Evolutionary conservation across 1,140 invertebrate genomes (phyloP), one percentile per base, ranked within the genome.

Genomic region (Pristionchus pacificus): DNA sequence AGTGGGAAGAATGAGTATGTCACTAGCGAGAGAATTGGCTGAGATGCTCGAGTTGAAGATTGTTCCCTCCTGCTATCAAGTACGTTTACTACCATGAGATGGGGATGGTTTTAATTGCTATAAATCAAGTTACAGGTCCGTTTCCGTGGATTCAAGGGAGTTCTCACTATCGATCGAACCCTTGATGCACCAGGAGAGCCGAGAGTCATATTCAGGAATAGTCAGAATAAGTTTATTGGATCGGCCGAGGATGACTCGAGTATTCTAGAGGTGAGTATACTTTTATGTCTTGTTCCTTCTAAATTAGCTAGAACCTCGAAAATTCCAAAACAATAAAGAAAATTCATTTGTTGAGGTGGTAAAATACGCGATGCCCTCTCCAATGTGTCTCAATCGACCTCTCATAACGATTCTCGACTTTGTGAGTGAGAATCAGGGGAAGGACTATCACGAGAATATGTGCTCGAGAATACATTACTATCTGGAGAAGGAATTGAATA

Each of bases 361-460:
- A 1, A 85, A 85, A 69, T 80, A 81, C 65, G 83, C 82, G 28
- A 78, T 79, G 38, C 84, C 84, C 19, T 78, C 77, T 30, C 68
- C 80, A 86, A 88, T 85, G 24, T 84, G 76, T 49, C 68, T 85
- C 6, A 85, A 85, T 77, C 79, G 84, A 1, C 84, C 84, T 10
- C 66, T 85, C 1, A 85, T 85, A 32, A 83, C 81, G 28, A 85
- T 85, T 66, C 67, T 85, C 61, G 84, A 85, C 74, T 81, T 85
- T 60, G 74, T 84, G 0, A 79, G 79, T 2, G 74, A 59, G 25
- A 73, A 84, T 27, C 80, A 82, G 30, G 19, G 14, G 2, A 69
- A 63, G 58, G n/a, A 49, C 10, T 13, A 24, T 14, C 67, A 69
- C 27, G 30, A 65, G 24, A 28, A 28, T 6, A 70, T 82, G 61